phyloP scores from a whole-genome alignment of 2,113 vertebrate genomes.

The Thalassoma bifasciatum region DNA sequence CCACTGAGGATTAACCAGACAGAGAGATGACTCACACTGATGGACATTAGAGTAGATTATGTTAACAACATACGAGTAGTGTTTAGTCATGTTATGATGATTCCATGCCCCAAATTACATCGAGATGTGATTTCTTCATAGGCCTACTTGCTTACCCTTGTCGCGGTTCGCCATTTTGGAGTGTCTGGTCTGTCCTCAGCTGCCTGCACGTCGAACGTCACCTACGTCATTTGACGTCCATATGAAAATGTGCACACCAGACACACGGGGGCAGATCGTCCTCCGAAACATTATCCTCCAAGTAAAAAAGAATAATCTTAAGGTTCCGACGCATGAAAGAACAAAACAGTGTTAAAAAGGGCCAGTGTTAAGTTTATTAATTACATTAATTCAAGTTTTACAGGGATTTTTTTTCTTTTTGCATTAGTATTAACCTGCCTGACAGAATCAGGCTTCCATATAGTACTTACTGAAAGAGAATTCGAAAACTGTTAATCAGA shows the following conservation, averaged over 20 bases:
- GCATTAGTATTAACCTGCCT: too few relatives aligned
- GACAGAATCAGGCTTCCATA: too few relatives aligned
- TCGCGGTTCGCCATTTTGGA: slow-evolving; percentile 84
- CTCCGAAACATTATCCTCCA: too few relatives aligned
- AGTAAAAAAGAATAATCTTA: not conserved
- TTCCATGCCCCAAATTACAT: fast-evolving
- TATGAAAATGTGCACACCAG: slow-evolving; percentile 1
- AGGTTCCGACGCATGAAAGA: not conserved
- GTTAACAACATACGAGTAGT: fast-evolving
- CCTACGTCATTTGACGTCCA: slow-evolving; percentile 47
- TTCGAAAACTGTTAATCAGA: too few relatives aligned
- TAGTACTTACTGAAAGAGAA: too few relatives aligned
- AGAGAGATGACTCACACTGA: not conserved
- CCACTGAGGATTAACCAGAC: fast-evolving
- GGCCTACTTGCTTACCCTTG: slow-evolving; percentile 77
- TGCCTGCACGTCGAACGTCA: slow-evolving; percentile 55
- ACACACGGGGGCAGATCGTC: not conserved
- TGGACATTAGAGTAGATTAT: fast-evolving
- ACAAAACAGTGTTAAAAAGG: too few relatives aligned
- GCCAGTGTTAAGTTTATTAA: too few relatives aligned
- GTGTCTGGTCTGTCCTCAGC: slow-evolving; percentile 53
- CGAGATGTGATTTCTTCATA: not conserved
- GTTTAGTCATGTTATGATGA: fast-evolving
- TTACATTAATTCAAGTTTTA: too few relatives aligned
- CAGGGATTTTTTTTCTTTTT: too few relatives aligned